Evolutionary conservation across 2,888 invertebrate species (phyloP), one percentile per base, ranked within the genome.

Genomic region (Corythucha ciliata): DNA sequence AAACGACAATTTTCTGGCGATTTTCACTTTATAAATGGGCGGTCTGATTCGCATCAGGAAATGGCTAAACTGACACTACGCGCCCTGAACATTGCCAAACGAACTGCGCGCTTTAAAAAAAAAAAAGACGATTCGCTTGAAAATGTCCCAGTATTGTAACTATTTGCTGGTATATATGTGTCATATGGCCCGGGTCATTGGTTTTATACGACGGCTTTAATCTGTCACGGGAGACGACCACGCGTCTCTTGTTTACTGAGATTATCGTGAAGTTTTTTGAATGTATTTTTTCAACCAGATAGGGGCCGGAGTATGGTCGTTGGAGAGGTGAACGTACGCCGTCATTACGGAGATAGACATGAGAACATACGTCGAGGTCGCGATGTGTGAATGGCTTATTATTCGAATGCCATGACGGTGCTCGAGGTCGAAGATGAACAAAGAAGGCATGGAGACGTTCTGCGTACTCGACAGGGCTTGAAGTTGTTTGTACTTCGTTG

Each of bases 331-430:
- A 14, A 8, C 42, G 12, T 3, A 42, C 42, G 3, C 12, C 24
- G 27, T 42, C 42, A 27, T 26, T 42, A 3, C 42, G 42, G 2
- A 42, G 16, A 16, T 26, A 42, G 24, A 42, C 42, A 12, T 42
- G 42, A n/a, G 42, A 27, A 7, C 42, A 42, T 8, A 42, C 7
- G n/a, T 42, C 42, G 12, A 42, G 42, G 6, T 42, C 42, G 2
- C 14, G 42, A 18, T 42, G 10, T 6, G 27, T 25, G 42, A 42
- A 42, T 16, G 42, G 25, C 18, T 42, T 42, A 6, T 26, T 7
- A 16, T 6, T 26, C 3, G 27, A 18, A 12, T 42, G 42, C 42
- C 42, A 42, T 7, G 42, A 25, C 10, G 42, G n/a, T 18, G 42
- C 12, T 8, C 27, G 6, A 10, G 42, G 27, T 10, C 42, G 42